phyloP scores from a whole-genome alignment of 2,888 invertebrate species.

The Crossocerus cetratus region DNA sequence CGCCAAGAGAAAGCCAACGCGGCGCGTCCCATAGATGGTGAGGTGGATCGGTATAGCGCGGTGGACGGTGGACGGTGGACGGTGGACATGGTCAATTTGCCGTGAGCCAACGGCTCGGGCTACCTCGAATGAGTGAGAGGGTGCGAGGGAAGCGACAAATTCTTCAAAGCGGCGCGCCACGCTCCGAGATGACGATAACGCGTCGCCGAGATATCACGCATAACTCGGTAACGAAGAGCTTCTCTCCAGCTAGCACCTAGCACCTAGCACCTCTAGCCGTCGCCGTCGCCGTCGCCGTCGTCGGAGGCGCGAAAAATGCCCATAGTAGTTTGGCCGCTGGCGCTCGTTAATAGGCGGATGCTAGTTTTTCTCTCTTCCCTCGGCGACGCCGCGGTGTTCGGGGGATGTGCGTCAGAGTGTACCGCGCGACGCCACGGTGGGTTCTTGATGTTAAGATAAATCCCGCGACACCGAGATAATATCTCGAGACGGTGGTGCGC shows the following conservation, averaged over 20 bases:
- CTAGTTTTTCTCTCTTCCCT: slow-evolving; percentile 20
- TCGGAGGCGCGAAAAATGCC: slow-evolving; percentile 44
- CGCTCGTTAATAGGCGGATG: slow-evolving; percentile 49
- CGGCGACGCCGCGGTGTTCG: background rate
- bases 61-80: background rate
- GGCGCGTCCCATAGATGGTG: too few relatives aligned
- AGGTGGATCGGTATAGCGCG: too few relatives aligned
- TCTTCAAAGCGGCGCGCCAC: slow-evolving; percentile 38
- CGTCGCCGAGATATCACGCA: slow-evolving; percentile 48
- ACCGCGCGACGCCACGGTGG: slow-evolving; percentile 34
- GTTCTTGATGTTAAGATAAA: slow-evolving; percentile 61
- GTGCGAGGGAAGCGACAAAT: slow-evolving; percentile 38
- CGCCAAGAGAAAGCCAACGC: background rate
- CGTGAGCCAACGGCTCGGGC: slow-evolving; percentile 36
- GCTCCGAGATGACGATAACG: slow-evolving; percentile 55
- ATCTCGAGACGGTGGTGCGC: slow-evolving; percentile 38
- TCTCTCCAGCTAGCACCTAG: background rate
- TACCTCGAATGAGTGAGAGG: too few relatives aligned
- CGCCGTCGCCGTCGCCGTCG: slow-evolving; percentile 10
- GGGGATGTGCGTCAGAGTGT: slow-evolving; percentile 28
- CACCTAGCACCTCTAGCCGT: too few relatives aligned
- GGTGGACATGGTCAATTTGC: slow-evolving; percentile 3
- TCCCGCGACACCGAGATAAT: slow-evolving; percentile 58
- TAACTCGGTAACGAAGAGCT: slow-evolving; percentile 57
- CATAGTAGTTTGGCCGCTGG: slow-evolving; percentile 32